Base-by-base conservation (phyloP, 1,140 invertebrate genomes). In the Drosophila virilis region DNA sequence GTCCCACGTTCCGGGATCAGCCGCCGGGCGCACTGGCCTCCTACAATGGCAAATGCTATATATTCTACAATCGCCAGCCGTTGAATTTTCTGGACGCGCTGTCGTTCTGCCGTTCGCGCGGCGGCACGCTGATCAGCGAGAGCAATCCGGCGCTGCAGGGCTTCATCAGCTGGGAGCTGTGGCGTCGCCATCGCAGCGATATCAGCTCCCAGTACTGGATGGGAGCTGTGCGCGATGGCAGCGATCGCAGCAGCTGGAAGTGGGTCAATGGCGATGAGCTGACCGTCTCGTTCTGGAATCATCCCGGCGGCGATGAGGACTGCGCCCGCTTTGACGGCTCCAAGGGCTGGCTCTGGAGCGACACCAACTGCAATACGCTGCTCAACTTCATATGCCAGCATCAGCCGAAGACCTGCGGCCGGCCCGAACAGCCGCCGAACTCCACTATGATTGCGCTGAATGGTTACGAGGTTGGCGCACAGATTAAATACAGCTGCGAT, bases 31-130 rank as follows among this genome's bases (percentile, higher is more conserved):
- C 96, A 35, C 97, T 97, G 0, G 97, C 97, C 1, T 98, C 97
- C 0, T 99, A 98, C 92, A 98, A 98, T 89, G 97, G 97, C 52
- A 98, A 98, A 93, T 99, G 98, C 92, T 99, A 99, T 91, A 97
- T 98, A 69, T 99, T 98, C 93, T 98, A 98, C 93, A 97, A 98
- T 84, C 93, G 97, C 33, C 97, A 98, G 83, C 97, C 97, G 0
- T 91, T 96, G 71, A 95, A 94, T 70, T 98, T 98, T 92, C 93
- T 95, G 28, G 96, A 97, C 45, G 96, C 97, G 0, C 92, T 97
- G 8, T 93, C 94, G 0, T 97, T 97, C 90, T 98, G 97, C 86
- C 94, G 95, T 46, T 94, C 94, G 1, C 93, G 97, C 32, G 96
- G 94, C 15, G 97, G 97, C 1, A 96, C 96, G 0, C 92, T 98